Evolutionary conservation across 2,113 vertebrate species (phyloP), one percentile per base, ranked within the genome.

Genomic region (Chaetorhynchus papuensis): DNA sequence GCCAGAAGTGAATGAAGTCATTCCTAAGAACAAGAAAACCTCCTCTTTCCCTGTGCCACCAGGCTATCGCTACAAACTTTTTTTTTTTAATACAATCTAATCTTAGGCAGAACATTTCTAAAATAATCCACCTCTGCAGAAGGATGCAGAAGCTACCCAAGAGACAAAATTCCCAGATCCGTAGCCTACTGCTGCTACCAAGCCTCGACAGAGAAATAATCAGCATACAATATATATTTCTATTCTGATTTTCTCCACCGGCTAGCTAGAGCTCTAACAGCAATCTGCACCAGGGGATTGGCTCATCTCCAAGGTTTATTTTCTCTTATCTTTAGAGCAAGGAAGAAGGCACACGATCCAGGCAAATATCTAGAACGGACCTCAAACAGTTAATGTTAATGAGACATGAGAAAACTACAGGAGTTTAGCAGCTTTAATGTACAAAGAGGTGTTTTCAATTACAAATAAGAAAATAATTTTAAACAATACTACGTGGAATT

Each of bases 371-470:
- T 96, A 96, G 91, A 95, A 95, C 93, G 59, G 94, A 97, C 96
- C 96, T 97, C 97, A 97, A 98, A 98, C 63, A 59, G 97, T 97
- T 98, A 97, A 98, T 93, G 93, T 97, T 97, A 98, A 98, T 97
- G 97, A 98, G 97, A 92, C 92, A 57, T 95, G 94, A 95, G 94
- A 92, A 21, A 95, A 57, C 96, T 84, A 93, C 96, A 80, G 97
- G 97, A 97, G 97, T 96, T 95, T 94, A 97, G 96, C 96, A 94
- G 97, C 97, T 91, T 97, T 87, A 65, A 96, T 89, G 95, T 96
- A 96, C 91, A 95, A 98, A 98, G 98, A 98, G 98, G 98, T 98
- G 98, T 98, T 99, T 99, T 98, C 98, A 98, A 98, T 98, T 98
- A 97, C 97, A 96, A 97, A 97, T 84, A 97, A 93, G 89, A 97